These are phyloP conservation scores for Synanthedon vespiformis DNA, from an alignment of 2,888 invertebrate genomes.

Conservation along the genomic window DNA sequence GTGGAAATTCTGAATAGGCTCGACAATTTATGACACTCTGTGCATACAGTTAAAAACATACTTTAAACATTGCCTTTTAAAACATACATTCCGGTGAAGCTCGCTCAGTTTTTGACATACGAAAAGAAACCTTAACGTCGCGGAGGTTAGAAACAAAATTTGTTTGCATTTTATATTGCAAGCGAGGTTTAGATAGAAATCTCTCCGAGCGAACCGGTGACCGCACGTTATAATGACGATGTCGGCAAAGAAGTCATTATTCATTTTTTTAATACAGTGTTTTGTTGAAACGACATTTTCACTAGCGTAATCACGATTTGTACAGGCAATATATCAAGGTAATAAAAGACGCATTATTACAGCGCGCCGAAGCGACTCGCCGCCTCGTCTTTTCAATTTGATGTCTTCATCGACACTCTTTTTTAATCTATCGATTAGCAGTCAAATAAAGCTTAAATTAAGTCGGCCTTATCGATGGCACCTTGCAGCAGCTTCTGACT, in stretches of 20 bases:
- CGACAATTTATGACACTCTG: constrained; percentile 18
- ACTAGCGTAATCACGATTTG: constrained; percentile 65
- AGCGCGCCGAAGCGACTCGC: constrained; percentile 23
- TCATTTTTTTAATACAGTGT: constrained; percentile 69
- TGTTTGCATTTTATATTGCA: constrained; percentile 3
- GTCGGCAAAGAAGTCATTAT: constrained; percentile 66
- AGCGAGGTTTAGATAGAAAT: constrained; percentile 46
- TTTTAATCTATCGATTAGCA: constrained; percentile 14
- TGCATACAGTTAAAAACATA: constrained; percentile 18
- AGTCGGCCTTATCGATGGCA: no score
- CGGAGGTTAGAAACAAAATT: constrained; percentile 15
- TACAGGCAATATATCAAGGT: constrained; percentile 61
- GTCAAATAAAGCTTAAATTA: constrained; percentile 1
- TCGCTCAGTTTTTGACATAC: constrained; percentile 1
- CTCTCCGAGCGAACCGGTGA: constrained; percentile 44
- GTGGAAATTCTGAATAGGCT: constrained; percentile 41
- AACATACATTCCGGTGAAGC: constrained; percentile 26
- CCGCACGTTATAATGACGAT: constrained; percentile 59
- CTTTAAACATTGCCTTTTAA: constrained; percentile 22
- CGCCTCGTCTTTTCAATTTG: constrained; percentile 58
- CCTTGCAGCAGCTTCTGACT: no score
- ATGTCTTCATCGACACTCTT: constrained; percentile 41
- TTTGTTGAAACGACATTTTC: constrained; percentile 69
- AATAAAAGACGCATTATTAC: constrained; percentile 54
- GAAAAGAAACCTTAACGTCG: constrained; percentile 13